Conservation (phyloP, 2,113 vertebrate genomes). For the Sisor rabdophorus region DNA sequence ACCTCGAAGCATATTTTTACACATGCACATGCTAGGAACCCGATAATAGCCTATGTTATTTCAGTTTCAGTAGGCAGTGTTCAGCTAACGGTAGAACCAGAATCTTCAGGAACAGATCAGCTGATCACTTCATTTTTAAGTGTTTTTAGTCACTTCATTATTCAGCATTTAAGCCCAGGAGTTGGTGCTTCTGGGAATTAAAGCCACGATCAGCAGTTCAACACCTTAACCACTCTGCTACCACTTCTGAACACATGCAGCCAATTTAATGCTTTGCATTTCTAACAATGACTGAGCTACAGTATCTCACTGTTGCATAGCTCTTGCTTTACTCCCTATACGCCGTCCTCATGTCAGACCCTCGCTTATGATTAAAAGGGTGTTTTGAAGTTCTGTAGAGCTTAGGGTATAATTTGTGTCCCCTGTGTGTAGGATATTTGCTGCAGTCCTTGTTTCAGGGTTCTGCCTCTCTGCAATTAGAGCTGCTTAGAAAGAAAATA, state of each 20-base stretch:
- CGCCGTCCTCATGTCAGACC: neutral
- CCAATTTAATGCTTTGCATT: neutral
- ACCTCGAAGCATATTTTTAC: neutral
- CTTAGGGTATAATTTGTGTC: constrained; percentile 17
- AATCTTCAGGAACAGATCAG: neutral
- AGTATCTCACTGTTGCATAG: neutral
- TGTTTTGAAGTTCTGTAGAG: constrained; percentile 39
- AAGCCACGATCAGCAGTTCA: too few relatives aligned
- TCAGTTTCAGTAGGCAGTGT: neutral
- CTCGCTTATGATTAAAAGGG: constrained; percentile 35
- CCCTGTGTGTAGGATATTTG: constrained; percentile 22
- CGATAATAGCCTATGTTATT: neutral
- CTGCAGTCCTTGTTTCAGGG: constrained; percentile 9
- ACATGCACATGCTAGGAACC: constrained; percentile 2
- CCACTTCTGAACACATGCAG: too few relatives aligned
- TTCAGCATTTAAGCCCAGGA: neutral
- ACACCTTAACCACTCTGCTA: too few relatives aligned
- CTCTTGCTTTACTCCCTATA: neutral
- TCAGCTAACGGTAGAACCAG: neutral
- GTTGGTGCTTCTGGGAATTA: too few relatives aligned
- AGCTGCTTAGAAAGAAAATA: constrained; percentile 22
- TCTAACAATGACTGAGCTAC: neutral
- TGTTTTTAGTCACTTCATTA: neutral
- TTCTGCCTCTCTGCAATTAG: constrained; percentile 20
- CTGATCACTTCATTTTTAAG: neutral